Evolutionary conservation across 2,113 vertebrate species (phyloP), one percentile per base, ranked within the genome.

Genomic region (Fulica atra): DNA sequence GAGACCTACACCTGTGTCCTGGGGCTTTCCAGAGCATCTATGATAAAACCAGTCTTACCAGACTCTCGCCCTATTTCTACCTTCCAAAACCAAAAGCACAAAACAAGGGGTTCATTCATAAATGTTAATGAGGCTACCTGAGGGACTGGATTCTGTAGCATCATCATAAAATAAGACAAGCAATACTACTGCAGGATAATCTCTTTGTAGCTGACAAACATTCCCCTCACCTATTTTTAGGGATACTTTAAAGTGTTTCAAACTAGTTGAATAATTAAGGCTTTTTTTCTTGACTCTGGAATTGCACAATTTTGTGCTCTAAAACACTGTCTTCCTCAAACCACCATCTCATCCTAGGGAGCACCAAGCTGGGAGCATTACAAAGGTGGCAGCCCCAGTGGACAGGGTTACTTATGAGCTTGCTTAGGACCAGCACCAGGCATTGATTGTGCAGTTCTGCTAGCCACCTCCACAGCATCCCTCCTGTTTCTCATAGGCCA

Each of bases 121-220:
- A 93, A 89, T 94, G 88, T 95, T 96, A 95, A 96, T 89, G 96
- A 97, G 91, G 70, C 86, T 91, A 96, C 96, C 95, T 57, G 46
- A 95, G 95, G 93, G 96, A 97, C 93, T 65, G 28, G 59, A 89
- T 94, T 96, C 91, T 96, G 96, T 93, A 96, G 91, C 91, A 95
- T 96, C 96, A 96, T 96, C 96, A 96, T 76, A 96, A 96, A 96
- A 96, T 72, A 92, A 95, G 72, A 74, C 28, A 87, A 95, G 88
- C 40, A 84, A 54, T 65, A 87, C 57, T 87, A 96, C 86, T 61
- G 83, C 93, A 69, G 44, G 81, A 92, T 86, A 93, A 97, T 95
- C 88, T 93, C 91, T 96, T 96, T 96, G 88, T 92, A 95, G 93
- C 88, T 94, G 93, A 94, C 66, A 94, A 96, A 84, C 81, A 93